phyloP scores from a whole-genome alignment of 1,140 invertebrate species.

The Triops longicaudatus region DNA sequence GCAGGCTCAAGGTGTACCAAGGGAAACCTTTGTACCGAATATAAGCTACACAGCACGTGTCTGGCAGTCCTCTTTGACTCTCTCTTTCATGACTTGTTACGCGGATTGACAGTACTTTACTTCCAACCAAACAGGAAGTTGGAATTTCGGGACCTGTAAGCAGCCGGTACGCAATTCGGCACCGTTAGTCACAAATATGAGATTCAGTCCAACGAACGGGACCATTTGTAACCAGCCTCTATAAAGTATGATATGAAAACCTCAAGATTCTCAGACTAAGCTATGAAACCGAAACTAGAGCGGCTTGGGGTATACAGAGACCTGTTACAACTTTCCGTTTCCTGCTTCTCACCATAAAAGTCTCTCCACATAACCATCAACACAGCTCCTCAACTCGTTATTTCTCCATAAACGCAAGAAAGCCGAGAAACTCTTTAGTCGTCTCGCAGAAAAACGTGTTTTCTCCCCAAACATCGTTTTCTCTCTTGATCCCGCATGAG shows the following conservation, averaged over 20 bases:
- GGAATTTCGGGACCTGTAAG: background rate
- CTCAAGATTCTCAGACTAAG: background rate
- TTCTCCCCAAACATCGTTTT: background rate
- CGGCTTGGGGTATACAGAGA: background rate
- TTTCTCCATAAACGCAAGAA: background rate
- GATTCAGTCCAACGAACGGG: conserved; percentile 5
- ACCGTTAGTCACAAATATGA: background rate
- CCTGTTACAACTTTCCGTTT: conserved; percentile 2
- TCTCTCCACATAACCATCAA: background rate
- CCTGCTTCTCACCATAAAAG: background rate
- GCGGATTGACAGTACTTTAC: background rate
- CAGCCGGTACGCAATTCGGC: background rate
- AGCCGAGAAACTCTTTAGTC: background rate
- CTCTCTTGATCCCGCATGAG: background rate
- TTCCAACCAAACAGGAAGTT: background rate
- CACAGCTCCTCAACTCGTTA: background rate
- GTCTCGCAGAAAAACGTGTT: background rate
- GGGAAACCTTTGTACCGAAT: too few species aligned
- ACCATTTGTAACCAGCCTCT: background rate
- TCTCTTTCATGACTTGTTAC: conserved; percentile 2
- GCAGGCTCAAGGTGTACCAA: too few species aligned
- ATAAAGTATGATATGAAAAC: background rate
- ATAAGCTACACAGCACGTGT: background rate
- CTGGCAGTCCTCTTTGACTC: background rate
- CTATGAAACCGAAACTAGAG: conserved; percentile 5